Base-by-base conservation (phyloP, 2,888 invertebrate species). In the Lordiphosa andalusiaca region DNA sequence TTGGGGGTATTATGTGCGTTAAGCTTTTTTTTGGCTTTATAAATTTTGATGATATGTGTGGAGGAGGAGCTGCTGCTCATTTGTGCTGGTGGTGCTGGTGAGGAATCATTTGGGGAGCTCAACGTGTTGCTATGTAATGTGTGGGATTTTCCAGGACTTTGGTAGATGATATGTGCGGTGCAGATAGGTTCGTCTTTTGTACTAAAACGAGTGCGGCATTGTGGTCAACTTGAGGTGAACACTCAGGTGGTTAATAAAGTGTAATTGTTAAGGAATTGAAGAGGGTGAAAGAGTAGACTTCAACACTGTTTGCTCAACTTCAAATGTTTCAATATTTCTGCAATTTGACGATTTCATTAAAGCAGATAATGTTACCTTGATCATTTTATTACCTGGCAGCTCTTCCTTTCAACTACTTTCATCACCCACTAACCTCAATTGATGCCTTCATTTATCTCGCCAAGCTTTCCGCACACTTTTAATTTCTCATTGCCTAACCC, bases 21-120 rank as follows among this genome's bases (percentile, higher is more conserved):
- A 63, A 63, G 63, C 63, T 57, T 57, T 55, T 42, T n/a, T 60
- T 55, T 64, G 64, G 76, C 69, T 73, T 71, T 73, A 76, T 75
- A 73, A 65, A 76, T 76, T 71, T 57, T 73, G 73, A 75, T 80
- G 67, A 69, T 71, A 71, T 67, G 58, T 16, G 21, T 48, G 21
- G 55, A 46, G 56, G 25, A 61, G 60, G 60, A 60, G 30, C 60
- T 53, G 60, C 36, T 36, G 39, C 60, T 60, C 60, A 60, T 60
- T 60, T 63, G 57, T 63, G 63, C 50, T 50, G 33, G 51, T 47
- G 9, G 7, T 36, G 35, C 21, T 19, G 19, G n/a, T n/a, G n/a
- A n/a, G 47, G 30, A 30, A 30, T 30, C 30, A 30, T 30, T 30
- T 36, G 19, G 36, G 36, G 47, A 21, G 47, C 47, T 62, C 63